Percentiles rank a stretch among this genome's conserved stretches.
Evolutionary conservation across 23 tunicate species (phyloP).

Genomic region (Botrylloides violaceus): DNA sequence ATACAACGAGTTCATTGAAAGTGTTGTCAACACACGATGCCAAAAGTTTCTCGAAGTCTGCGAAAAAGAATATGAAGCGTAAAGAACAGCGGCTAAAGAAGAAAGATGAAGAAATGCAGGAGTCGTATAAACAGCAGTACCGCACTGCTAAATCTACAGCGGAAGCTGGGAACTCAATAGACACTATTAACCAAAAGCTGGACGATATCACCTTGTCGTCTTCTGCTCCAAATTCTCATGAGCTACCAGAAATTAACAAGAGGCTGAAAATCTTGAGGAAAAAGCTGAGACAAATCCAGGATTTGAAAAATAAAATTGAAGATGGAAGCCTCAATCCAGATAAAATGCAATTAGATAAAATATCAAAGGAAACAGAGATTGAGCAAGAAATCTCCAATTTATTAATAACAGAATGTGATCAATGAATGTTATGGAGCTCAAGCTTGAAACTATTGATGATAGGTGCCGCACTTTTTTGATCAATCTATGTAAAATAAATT

Average conservation of each 20-base stretch:
- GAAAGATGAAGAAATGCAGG: conserved; percentile 31
- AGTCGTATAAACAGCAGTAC: conserved; percentile 41
- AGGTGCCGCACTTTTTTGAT: no score
- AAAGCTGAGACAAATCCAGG: conserved; percentile 67
- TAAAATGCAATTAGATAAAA: conserved; percentile 40
- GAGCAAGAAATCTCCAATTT: conserved; percentile 37
- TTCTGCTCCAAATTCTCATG: not conserved
- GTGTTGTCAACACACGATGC: not conserved
- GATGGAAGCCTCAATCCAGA: conserved; percentile 38
- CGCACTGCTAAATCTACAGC: not conserved
- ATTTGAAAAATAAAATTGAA: conserved; percentile 63
- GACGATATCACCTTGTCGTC: not conserved
- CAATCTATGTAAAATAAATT: no score
- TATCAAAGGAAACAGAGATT: conserved; percentile 26
- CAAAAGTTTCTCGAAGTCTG: conserved; percentile 37
- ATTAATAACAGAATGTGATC: no score
- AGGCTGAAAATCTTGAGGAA: conserved; percentile 45
- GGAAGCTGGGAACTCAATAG: no score
- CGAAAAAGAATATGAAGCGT: conserved; percentile 45
- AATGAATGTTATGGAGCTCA: no score
- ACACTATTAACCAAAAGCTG: conserved; percentile 2
- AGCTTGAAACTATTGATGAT: no score
- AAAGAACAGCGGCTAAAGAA: conserved; percentile 56
- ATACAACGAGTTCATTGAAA: conserved; percentile 3
- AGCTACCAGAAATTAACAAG: not conserved